Evolutionary conservation across 2,113 vertebrate genomes (phyloP), one percentile per base, ranked within the genome.

Genomic region (Indri indri): DNA sequence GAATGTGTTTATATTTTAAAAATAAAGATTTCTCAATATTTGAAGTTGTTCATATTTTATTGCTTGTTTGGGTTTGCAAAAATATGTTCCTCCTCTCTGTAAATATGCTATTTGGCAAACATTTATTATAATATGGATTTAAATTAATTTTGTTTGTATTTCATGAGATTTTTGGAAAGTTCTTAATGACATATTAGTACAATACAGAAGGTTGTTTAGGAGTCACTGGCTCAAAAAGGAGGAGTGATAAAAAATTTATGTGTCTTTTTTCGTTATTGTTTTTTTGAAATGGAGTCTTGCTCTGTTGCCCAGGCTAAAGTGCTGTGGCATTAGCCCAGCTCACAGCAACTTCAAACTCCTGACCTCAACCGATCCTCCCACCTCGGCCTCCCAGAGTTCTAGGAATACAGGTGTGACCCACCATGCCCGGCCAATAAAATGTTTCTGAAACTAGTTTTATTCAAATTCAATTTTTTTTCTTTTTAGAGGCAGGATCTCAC

Each of bases 11-110:
- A 47, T 73, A 92, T 90, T 76, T 94, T 47, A 42, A 47, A 96
- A 93, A 76, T 65, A 81, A 93, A 40, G 4, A 61, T 92, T 90
- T 96, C 8, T 37, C 54, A 90, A 37, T 96, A 54, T 85, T 89
- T 94, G 54, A 87, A 89, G 37, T 82, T 82, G 30, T 82, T 92
- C 5, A 54, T 65, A 47, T 79, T 94, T 87, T 86, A 80, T 66
- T 85, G 6, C 13, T 66, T 89, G 13, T 66, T 89, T 97, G 59
- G 9, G 17, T 92, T 92, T 68, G 8, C 10, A 88, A 34, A 89
- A 94, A 42, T 95, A 45, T 81, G 20, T 42, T 37, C 23, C 4
- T 73, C 2, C 12, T 86, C 30, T 84, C 32, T 71, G 13, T 61
- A 82, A 82, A 68, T 90, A 7, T 87, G 34, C 20, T 77, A 59